Evolutionary conservation across 2,888 invertebrate genomes (phyloP).

Genomic region (Agonopterix alstromeriana): DNA sequence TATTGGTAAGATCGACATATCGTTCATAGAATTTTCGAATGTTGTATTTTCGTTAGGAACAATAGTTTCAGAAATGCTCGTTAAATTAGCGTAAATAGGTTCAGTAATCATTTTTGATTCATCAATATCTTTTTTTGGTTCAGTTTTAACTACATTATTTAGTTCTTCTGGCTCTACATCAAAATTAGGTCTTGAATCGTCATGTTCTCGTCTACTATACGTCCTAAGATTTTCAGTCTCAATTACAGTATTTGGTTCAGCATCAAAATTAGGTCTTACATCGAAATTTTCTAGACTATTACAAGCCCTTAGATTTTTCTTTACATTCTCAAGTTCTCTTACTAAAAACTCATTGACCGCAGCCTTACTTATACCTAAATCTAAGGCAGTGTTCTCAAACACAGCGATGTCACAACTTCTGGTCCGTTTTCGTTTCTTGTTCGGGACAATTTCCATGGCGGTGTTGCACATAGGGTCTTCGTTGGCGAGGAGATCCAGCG

Average conservation of each 20-base stretch:
- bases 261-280: not conserved
- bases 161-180: too few relatives aligned
- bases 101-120: not conserved
- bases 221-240: too few relatives aligned
- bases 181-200: too few relatives aligned
- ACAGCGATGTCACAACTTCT: conserved; percentile 51
- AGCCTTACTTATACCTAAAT: conserved; percentile 50
- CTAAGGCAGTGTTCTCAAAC: conserved; percentile 64
- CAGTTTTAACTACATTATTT: too few relatives aligned
- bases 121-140: too few relatives aligned
- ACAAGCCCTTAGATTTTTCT: conserved; percentile 34
- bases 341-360: conserved; percentile 55
- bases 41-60: not conserved
- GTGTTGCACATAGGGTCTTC: conserved; percentile 71
- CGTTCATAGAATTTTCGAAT: not conserved
- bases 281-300: too few relatives aligned
- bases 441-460: conserved; percentile 63
- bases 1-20: not conserved
- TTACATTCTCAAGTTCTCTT: conserved; percentile 60
- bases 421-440: conserved; percentile 57
- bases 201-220: too few relatives aligned
- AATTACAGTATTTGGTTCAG: not conserved
- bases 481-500: conserved; percentile 58
- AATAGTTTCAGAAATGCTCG: not conserved
- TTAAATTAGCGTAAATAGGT: not conserved